Percentiles rank a stretch among this genome's conserved stretches.
These are phyloP conservation scores for Synergus umbraculus DNA, from an alignment of 2,888 invertebrate species.

Conservation along the genomic window DNA sequence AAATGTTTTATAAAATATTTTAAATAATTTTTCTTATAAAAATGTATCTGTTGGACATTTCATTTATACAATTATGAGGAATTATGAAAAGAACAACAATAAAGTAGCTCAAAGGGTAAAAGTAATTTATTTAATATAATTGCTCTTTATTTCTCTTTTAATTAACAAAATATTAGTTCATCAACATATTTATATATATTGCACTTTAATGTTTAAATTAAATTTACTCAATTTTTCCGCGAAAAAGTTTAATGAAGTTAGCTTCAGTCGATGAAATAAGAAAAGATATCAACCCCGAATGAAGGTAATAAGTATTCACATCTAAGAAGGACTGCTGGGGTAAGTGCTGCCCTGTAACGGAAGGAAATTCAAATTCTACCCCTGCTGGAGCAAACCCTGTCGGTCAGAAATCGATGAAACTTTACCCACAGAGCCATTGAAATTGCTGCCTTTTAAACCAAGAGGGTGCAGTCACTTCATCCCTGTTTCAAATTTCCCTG, in stretches of 20 bases:
- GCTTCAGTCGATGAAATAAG: slow-evolving; percentile 17
- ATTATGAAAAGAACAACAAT: neutral
- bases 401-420: slow-evolving; percentile 57
- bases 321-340: neutral
- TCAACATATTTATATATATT: neutral
- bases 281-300: slow-evolving; percentile 16
- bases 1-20: neutral
- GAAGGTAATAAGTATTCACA: slow-evolving; percentile 26
- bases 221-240: neutral
- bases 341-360: slow-evolving; percentile 63
- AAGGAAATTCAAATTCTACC: slow-evolving; percentile 43
- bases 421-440: neutral
- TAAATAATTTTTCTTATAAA: no score
- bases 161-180: neutral
- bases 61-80: no score
- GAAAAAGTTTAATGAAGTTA: neutral
- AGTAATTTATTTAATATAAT: no score
- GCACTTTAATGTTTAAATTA: neutral
- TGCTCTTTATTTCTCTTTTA: neutral
- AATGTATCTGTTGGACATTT: no score
- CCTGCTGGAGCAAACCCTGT: slow-evolving; percentile 37
- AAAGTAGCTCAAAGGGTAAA: neutral
- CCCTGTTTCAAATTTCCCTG: neutral
- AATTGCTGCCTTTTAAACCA: slow-evolving; percentile 17
- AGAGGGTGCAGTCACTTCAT: slow-evolving; percentile 4